phyloP scores from a whole-genome alignment of 1,140 invertebrate species.

The Agrilus planipennis region DNA sequence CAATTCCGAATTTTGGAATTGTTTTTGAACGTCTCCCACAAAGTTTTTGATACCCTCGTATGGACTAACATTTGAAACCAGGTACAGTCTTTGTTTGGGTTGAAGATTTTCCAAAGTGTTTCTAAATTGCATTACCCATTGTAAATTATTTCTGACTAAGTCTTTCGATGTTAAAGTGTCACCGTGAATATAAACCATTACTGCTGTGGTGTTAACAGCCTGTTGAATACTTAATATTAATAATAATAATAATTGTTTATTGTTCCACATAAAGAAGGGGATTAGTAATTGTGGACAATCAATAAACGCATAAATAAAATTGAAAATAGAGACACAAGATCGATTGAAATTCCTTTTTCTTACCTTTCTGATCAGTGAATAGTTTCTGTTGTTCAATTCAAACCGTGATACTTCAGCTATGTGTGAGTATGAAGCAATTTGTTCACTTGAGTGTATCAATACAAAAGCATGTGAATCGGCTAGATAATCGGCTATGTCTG shows the following conservation, averaged over 20 bases:
- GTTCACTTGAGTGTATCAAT: constrained; percentile 18
- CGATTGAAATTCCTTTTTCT: not conserved
- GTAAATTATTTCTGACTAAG: constrained; percentile 15
- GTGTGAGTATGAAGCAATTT: constrained; percentile 11
- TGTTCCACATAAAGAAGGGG: too few relatives aligned
- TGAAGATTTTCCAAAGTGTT: constrained; percentile 10
- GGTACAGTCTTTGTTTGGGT: constrained; percentile 18
- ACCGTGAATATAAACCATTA: constrained; percentile 20
- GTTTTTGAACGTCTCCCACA: constrained; percentile 12
- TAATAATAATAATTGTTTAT: too few relatives aligned
- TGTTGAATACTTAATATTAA: too few relatives aligned
- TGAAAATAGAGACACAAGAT: not conserved
- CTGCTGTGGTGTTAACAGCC: not conserved
- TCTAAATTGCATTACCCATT: constrained; percentile 25
- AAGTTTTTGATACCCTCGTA: constrained; percentile 26
- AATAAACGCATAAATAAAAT: too few relatives aligned
- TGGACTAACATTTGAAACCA: constrained; percentile 21
- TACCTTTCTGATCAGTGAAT: constrained; percentile 24
- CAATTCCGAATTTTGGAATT: constrained; percentile 5
- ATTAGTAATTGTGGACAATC: too few relatives aligned
- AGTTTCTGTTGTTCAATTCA: constrained; percentile 13
- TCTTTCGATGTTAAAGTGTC: constrained; percentile 27
- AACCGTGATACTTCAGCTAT: constrained; percentile 20
- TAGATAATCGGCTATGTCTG: constrained; percentile 19
- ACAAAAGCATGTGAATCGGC: constrained; percentile 21